Conservation (phyloP, 2,888 invertebrate species). For the Criorhina ranunculi region DNA sequence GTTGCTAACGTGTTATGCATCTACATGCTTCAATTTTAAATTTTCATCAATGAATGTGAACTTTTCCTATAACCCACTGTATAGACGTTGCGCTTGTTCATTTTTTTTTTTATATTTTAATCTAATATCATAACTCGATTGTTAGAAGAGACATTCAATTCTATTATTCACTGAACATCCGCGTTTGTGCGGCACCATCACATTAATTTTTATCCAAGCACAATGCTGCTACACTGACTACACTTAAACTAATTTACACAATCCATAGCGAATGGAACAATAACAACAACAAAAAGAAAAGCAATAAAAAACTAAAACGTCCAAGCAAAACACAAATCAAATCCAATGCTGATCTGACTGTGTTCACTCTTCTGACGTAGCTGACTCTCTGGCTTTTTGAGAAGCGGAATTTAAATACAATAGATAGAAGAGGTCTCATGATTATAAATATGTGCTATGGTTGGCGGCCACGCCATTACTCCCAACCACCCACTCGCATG, state of each 20-base stretch:
- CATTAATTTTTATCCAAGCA: constrained; percentile 72
- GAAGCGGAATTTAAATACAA: constrained; percentile 63
- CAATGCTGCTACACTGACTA: constrained; percentile 69
- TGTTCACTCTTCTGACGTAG: constrained; percentile 18
- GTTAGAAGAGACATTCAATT: constrained; percentile 75
- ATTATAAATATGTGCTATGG: constrained; percentile 22
- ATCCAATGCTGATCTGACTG: constrained; percentile 62
- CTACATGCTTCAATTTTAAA: no score
- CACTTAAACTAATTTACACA: constrained; percentile 74
- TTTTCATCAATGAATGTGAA: no score
- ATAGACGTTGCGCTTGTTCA: constrained; percentile 42
- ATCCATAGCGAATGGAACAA: constrained; percentile 47
- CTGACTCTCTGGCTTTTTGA: constrained; percentile 24
- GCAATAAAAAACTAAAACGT: constrained; percentile 12
- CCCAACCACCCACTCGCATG: constrained; percentile 13
- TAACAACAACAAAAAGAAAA: constrained; percentile 42
- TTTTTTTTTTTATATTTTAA: constrained; percentile 66
- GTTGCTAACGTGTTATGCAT: no score
- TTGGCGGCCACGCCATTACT: constrained; percentile 17
- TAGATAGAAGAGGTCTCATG: constrained; percentile 41
- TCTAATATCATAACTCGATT: constrained; percentile 76
- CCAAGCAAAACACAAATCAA: constrained; percentile 56
- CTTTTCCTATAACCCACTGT: constrained; percentile 52
- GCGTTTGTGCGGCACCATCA: constrained; percentile 74
- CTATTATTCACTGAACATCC: constrained; percentile 72